phyloP scores from a whole-genome alignment of 2,113 vertebrate genomes.

The Elephas maximus region DNA sequence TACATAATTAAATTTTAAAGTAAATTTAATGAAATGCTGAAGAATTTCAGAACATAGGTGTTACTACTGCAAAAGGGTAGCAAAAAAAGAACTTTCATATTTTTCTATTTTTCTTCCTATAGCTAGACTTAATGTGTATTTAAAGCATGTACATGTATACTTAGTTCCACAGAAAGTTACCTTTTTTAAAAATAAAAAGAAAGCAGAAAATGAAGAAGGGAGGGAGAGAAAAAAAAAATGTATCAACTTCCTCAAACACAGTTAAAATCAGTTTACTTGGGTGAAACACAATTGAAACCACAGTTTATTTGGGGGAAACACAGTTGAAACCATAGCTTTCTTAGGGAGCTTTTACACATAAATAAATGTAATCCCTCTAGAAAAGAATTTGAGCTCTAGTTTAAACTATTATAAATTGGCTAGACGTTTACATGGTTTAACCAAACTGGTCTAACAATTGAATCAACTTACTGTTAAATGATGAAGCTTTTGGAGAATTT shows the following conservation, averaged over 20 bases:
- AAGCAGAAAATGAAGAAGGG: neutral
- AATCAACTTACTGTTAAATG: constrained; percentile 51
- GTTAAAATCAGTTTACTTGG: neutral
- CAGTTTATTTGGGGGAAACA: neutral
- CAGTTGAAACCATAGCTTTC: neutral
- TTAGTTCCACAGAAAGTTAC: constrained; percentile 66
- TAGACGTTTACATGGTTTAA: constrained; percentile 57
- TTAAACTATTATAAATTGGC: constrained; percentile 32
- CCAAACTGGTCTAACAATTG: constrained; percentile 6
- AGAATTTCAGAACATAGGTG: constrained; percentile 79
- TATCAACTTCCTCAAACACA: constrained; percentile 10
- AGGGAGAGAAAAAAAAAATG: constrained; percentile 41
- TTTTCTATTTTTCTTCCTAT: constrained; percentile 83
- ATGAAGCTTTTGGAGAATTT: constrained; percentile 51
- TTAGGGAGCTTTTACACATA: neutral
- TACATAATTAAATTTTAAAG: constrained; percentile 81
- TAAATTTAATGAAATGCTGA: constrained; percentile 78
- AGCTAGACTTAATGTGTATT: constrained; percentile 66
- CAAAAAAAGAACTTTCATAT: constrained; percentile 74
- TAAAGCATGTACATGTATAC: constrained; percentile 59
- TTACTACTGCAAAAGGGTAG: constrained; percentile 82
- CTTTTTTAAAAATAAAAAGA: constrained; percentile 54
- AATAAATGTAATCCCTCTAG: neutral
- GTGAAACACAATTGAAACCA: constrained; percentile 4
- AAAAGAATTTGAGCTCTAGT: constrained; percentile 14